Evolutionary conservation across 2,113 vertebrate species (phyloP), one percentile per base, ranked within the genome.

Genomic region (Myiopsitta monachus): DNA sequence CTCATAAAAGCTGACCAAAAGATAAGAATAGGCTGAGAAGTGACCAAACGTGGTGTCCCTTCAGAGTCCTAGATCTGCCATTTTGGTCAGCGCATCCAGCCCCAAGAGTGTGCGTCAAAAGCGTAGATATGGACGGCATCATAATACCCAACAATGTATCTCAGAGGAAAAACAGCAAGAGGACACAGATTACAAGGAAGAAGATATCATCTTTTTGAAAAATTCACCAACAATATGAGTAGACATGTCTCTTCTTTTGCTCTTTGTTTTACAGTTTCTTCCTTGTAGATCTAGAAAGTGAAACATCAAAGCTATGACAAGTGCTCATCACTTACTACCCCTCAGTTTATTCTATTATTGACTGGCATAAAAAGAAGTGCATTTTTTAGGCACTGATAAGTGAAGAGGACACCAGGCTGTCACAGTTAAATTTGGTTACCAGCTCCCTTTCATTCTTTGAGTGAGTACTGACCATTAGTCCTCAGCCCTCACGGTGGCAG

Each of bases 211-310:
- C 28, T 18, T 10, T 70, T n/a, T 39, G 38, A 70, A 77, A 88
- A 88, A 47, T 14, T 66, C 43, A 31, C 31, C 23, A 28, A 2
- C 33, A 41, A 12, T 10, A 36, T 13, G 19, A 61, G 57, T 3
- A 57, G 66, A 68, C 39, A 55, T 0, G 1, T 7, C 2, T 2
- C 4, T 1, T 6, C 14, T 33, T 75, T 49, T 72, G 9, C 11
- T 49, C 41, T 57, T 66, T 21, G 46, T 46, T 85, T 79, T 67
- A 47, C 47, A 80, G 9, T 31, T 78, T 41, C 55, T 68, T 68
- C 75, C 72, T 61, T 28, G 18, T 4, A 55, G 68, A 43, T 55
- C 9, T 14, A 38, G 66, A 6, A 72, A 83, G 68, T 7, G 24
- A 67, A 81, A 38, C 18, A 51, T 39, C 19, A 10, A 33, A 39